Evolutionary conservation across 2,797 vertebrate species (phyloP).

Genomic region (Brotula barbata): DNA sequence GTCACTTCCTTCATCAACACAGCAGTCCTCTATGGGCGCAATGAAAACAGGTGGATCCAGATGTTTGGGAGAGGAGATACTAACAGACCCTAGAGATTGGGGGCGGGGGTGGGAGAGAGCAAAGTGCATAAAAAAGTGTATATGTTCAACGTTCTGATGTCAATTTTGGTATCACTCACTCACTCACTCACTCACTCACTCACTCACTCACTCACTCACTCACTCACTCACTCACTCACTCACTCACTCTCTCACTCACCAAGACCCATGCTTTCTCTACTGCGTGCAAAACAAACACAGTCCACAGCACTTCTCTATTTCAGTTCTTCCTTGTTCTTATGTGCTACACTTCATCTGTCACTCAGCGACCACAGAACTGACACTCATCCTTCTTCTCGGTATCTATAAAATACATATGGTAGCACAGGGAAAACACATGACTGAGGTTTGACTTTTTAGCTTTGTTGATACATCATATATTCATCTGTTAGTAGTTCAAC

Average conservation of each 20-base stretch:
- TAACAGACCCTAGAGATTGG: conserved; percentile 30
- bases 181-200: background rate
- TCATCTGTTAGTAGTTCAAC: no score
- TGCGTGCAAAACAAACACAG: no score
- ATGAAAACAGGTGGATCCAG: conserved; percentile 67
- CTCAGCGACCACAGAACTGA: background rate
- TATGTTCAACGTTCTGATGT: no score
- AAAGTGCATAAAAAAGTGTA: no score
- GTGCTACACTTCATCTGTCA: background rate
- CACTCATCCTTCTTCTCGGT: background rate
- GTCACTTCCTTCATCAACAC: conserved; percentile 73
- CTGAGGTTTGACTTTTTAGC: background rate
- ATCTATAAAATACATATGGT: background rate
- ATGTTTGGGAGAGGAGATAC: conserved; percentile 4
- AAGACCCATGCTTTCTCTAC: no score
- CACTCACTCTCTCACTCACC: no score
- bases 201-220: no score
- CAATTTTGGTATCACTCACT: background rate
- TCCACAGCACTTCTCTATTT: conserved; percentile 10
- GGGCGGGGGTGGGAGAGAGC: background rate
- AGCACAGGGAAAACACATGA: background rate
- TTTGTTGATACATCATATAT: background rate
- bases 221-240: no score
- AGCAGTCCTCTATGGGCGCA: conserved; percentile 68
- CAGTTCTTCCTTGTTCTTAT: conserved; percentile 9